Evolutionary conservation across 35 echinoderm and acorn worm genomes (phyloP).

Genomic region (Nesometra sesokonis): DNA sequence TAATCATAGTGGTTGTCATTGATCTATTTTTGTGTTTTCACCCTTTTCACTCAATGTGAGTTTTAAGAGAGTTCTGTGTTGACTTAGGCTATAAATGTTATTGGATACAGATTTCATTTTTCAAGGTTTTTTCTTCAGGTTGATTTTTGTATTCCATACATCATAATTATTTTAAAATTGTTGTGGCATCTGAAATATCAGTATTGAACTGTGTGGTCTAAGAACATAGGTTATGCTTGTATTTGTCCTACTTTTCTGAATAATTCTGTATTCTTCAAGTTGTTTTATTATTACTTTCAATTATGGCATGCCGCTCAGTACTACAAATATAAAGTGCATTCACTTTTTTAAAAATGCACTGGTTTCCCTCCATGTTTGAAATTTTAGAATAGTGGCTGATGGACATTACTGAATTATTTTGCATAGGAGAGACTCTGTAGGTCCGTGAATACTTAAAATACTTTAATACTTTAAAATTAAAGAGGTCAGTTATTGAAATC

Average conservation of each 20-base stretch:
- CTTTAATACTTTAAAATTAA: too few species aligned
- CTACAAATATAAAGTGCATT: too few species aligned
- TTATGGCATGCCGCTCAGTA: too few species aligned
- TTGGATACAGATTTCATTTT: neutral
- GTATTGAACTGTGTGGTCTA: neutral
- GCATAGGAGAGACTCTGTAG: too few species aligned
- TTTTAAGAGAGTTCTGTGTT: neutral
- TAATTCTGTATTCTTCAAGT: too few species aligned
- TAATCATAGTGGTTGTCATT: neutral
- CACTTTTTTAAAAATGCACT: too few species aligned
- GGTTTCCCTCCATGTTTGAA: too few species aligned
- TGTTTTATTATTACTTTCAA: too few species aligned
- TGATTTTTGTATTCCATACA: neutral
- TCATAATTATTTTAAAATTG: neutral
- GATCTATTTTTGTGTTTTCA: neutral
- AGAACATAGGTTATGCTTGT: neutral
- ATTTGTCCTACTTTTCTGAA: neutral
- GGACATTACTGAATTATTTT: too few species aligned
- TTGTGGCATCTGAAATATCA: neutral
- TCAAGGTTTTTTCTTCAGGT: neutral
- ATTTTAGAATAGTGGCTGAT: too few species aligned
- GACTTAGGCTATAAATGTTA: neutral
- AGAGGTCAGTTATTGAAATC: too few species aligned
- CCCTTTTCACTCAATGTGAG: neutral
- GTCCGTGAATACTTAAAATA: too few species aligned